A percentile compares a stretch with the other conserved stretches of the same genome.
Evolutionary conservation across 2,888 invertebrate genomes (phyloP).

Genomic region (Eurytoma adleriae): DNA sequence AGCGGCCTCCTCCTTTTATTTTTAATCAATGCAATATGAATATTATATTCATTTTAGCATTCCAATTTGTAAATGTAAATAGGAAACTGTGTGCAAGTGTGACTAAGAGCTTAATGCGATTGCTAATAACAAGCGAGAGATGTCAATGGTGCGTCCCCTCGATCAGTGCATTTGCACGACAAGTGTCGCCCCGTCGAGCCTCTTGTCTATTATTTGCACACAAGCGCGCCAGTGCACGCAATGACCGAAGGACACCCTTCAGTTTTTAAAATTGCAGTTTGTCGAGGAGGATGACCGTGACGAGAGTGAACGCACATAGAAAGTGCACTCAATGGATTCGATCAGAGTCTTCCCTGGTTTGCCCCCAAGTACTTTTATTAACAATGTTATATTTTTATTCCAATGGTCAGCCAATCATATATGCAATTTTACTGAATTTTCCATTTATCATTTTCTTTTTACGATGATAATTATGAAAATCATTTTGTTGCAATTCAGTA

Average conservation of each 20-base stretch:
- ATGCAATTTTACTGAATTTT: too few species aligned
- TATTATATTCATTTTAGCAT: too few species aligned
- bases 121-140: not conserved
- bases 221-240: not conserved
- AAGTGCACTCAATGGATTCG: not conserved
- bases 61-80: too few species aligned
- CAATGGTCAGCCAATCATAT: too few species aligned
- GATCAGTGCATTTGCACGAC: not conserved
- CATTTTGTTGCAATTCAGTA: too few species aligned
- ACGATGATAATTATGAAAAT: too few species aligned
- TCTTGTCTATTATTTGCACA: not conserved
- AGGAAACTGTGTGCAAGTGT: too few species aligned
- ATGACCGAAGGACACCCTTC: not conserved
- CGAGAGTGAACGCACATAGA: not conserved
- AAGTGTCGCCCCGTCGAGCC: not conserved
- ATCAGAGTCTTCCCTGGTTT: not conserved
- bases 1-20: too few species aligned
- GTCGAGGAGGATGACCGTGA: not conserved
- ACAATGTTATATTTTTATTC: too few species aligned
- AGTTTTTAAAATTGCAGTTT: constrained; percentile 4
- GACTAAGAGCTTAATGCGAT: too few species aligned
- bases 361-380: not conserved
- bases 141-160: not conserved
- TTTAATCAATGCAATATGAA: too few species aligned
- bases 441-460: too few species aligned